Evolutionary conservation across 2,797 vertebrate species (phyloP).

Genomic region (Mormyrus proboscirostris): DNA sequence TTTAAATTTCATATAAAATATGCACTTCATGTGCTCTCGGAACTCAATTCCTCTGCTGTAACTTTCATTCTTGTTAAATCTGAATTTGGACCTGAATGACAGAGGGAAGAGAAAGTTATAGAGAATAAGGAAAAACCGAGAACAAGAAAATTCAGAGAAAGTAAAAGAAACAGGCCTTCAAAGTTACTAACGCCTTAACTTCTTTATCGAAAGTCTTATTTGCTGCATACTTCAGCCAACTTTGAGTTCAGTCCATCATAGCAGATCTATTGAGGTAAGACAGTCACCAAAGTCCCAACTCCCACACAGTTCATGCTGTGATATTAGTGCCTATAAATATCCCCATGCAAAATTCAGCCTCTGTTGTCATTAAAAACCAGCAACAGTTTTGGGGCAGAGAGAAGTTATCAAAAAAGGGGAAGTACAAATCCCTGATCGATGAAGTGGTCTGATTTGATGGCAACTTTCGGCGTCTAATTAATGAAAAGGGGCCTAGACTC

Average conservation of each 20-base stretch:
- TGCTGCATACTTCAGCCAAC: constrained; percentile 38
- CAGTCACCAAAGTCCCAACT: constrained; percentile 10
- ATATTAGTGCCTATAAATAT: neutral
- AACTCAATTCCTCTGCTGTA: neutral
- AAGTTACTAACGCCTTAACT: constrained; percentile 24
- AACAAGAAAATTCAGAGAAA: constrained; percentile 1
- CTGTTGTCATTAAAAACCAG: neutral
- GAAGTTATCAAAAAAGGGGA: neutral
- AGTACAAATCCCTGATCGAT: neutral
- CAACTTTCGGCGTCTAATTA: neutral
- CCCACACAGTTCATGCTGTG: constrained; percentile 28
- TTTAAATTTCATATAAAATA: neutral
- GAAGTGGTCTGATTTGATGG: constrained; percentile 3
- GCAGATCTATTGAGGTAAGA: constrained; percentile 5
- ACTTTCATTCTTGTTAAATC: neutral
- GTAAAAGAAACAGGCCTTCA: constrained; percentile 36
- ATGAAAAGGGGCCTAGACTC: neutral
- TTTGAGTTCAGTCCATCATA: constrained; percentile 38
- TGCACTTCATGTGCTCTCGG: neutral
- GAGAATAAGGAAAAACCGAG: neutral
- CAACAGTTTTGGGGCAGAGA: neutral
- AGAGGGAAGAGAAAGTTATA: neutral
- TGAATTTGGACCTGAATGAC: neutral
- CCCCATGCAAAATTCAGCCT: neutral
- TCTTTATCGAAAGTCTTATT: constrained; percentile 33